Evolutionary conservation across 2,797 vertebrate species (phyloP), one percentile per base, ranked within the genome.

Genomic region (Crocodylus rhombifer): DNA sequence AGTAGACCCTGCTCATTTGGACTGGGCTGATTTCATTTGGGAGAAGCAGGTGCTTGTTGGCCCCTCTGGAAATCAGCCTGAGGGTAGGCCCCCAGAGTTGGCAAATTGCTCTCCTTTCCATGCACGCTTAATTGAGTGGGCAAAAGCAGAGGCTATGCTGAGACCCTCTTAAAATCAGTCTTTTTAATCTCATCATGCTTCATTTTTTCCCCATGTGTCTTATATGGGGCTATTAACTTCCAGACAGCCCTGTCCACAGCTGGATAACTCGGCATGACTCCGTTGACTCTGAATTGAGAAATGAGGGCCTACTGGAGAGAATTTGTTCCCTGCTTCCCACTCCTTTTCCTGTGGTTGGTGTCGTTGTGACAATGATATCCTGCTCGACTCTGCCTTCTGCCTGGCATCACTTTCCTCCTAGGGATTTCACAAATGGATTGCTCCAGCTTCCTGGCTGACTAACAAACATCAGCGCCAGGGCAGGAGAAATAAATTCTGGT

Each of bases 141-240:
- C 57, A 5, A 12, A 78, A 36, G 67, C 75, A n/a, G 74, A 76
- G 18, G 26, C 65, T 2, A 75, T 1, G 1, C 33, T 0, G 55
- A 67, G 7, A 67, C 65, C 71, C 23, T 51, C 42, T 51, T 51
- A 10, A 51, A 51, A 51, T 51, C 69, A 71, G 69, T 20, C 15
- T 14, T 26, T 36, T 73, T 3, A 42, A 16, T 73, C 69, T 73
- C 84, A 73, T 7, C 18, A 10, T 23, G 60, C 23, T 77, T 4
- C 0, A 18, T 1, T 1, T 30, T 33, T 73, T 21, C 42, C 80
- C 61, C 0, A 1, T 25, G n/a, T 4, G 36, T 14, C 42, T 3
- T 17, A 28, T 74, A 5, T 0, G 0, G 64, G 36, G 73, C 42
- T 1, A 1, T 20, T 76, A 30, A 42, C 60, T 42, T 20, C 71